phyloP scores from a whole-genome alignment of 2,888 invertebrate genomes.

The Synergus umbraculus region DNA sequence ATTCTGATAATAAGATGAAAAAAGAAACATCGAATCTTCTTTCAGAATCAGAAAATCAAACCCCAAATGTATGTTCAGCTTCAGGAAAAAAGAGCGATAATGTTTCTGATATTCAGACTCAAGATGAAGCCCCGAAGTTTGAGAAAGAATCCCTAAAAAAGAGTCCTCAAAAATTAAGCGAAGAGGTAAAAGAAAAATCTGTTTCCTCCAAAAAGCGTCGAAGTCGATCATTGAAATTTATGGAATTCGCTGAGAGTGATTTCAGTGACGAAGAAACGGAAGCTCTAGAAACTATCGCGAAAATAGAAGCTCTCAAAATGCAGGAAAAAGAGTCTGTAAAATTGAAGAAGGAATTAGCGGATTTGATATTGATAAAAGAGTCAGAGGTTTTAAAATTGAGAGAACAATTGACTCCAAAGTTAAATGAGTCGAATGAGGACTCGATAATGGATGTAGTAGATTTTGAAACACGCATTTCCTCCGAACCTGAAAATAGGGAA shows the following conservation, averaged over 20 bases:
- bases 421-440: neutral
- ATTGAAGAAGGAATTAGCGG: neutral
- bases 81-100: neutral
- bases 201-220: neutral
- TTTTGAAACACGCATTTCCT: constrained; percentile 19
- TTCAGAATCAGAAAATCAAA: no score
- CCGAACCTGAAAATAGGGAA: constrained; percentile 15
- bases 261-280: neutral
- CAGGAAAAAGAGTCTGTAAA: neutral
- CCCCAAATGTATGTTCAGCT: no score
- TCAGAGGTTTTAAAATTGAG: neutral
- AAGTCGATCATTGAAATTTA: neutral
- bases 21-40: no score
- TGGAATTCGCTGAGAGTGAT: neutral
- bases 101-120: neutral
- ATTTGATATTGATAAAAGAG: neutral
- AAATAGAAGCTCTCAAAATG: neutral
- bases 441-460: constrained; percentile 5
- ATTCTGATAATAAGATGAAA: no score
- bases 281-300: neutral
- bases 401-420: neutral
- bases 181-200: neutral
- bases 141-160: neutral
- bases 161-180: neutral
- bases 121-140: neutral